Conservation (phyloP, 2,888 invertebrate species). For the Ctenicera cuprea region DNA sequence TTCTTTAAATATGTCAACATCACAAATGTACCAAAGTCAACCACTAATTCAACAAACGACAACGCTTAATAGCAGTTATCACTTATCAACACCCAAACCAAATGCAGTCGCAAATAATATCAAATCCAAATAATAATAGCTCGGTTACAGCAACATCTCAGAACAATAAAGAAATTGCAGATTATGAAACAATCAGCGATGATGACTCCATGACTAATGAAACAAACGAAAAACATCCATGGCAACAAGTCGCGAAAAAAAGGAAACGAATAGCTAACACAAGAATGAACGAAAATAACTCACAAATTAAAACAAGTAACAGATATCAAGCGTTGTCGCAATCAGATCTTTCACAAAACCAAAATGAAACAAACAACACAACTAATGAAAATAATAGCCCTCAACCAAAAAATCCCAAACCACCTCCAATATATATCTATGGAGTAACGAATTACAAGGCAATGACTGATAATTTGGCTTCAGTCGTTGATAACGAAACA, state of each 20-base stretch:
- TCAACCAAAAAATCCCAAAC: constrained; percentile 10
- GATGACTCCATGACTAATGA: not conserved
- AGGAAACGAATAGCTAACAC: not conserved
- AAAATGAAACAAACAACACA: not conserved
- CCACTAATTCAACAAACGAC: too few species aligned
- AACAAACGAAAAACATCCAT: not conserved
- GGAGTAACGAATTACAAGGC: not conserved
- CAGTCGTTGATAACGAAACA: not conserved
- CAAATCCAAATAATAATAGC: too few species aligned
- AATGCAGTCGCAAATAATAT: too few species aligned
- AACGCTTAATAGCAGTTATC: too few species aligned
- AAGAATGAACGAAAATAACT: not conserved
- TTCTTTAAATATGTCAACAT: too few species aligned
- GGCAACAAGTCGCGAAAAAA: not conserved
- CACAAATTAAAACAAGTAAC: constrained; percentile 1
- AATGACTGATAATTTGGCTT: not conserved
- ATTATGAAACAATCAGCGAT: not conserved
- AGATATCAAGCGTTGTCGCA: not conserved
- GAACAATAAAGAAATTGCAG: not conserved
- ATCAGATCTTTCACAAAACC: not conserved
- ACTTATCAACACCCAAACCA: too few species aligned
- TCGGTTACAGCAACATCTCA: too few species aligned
- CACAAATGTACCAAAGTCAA: too few species aligned
- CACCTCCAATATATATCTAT: not conserved
- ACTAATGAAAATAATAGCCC: not conserved